Conservation (phyloP, 2,888 invertebrate genomes). For the Catocala fraxini region DNA sequence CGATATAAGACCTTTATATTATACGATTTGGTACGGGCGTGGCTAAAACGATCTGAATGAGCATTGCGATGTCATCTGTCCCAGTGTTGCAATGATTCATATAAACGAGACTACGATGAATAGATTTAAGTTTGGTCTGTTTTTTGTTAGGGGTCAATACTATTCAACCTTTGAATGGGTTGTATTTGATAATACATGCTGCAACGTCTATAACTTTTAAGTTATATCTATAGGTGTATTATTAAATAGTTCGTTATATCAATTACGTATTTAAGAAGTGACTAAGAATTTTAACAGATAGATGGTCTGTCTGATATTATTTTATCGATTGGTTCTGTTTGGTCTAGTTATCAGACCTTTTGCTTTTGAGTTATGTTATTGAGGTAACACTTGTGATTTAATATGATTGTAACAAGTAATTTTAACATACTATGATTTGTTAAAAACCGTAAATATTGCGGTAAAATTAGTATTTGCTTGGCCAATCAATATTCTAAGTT, state of each 20-base stretch:
- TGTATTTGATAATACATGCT: background rate
- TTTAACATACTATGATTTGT: too few relatives aligned
- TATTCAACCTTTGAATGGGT: conserved; percentile 6
- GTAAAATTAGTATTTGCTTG: too few relatives aligned
- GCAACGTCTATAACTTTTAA: background rate
- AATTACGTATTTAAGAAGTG: background rate
- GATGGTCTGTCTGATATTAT: conserved; percentile 4
- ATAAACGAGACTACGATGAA: conserved; percentile 32
- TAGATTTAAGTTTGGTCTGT: conserved; percentile 22
- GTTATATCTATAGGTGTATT: background rate
- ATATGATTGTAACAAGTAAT: background rate
- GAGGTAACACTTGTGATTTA: background rate
- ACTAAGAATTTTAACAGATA: background rate
- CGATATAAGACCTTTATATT: conserved; percentile 53
- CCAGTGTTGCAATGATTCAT: conserved; percentile 33
- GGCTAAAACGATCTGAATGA: conserved; percentile 45
- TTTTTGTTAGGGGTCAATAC: conserved; percentile 16
- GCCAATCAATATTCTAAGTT: too few relatives aligned
- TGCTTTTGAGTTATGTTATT: background rate
- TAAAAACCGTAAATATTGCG: too few relatives aligned
- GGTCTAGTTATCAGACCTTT: background rate
- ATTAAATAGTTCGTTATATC: background rate
- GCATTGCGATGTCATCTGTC: conserved; percentile 41
- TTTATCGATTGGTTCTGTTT: conserved; percentile 1
- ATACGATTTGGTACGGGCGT: conserved; percentile 51